Conservation (phyloP, 2,888 invertebrate genomes). For the Parthenolecanium corni region DNA sequence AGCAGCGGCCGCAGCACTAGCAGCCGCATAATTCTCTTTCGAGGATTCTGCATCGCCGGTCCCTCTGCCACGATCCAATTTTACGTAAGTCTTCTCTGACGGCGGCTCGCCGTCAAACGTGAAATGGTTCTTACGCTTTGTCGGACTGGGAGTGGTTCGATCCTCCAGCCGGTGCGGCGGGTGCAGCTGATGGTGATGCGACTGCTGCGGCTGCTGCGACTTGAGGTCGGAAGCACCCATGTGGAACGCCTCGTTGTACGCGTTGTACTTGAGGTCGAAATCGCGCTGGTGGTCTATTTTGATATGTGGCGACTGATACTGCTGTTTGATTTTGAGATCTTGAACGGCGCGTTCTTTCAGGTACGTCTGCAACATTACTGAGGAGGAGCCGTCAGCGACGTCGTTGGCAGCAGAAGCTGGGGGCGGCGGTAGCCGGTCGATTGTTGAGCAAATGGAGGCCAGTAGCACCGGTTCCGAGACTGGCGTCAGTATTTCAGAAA, state of each 20-base stretch:
- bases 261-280: conserved; percentile 4
- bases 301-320: conserved; percentile 37
- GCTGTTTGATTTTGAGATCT: conserved; percentile 59
- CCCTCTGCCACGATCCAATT: background rate
- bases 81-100: background rate
- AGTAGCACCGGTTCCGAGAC: conserved; percentile 49
- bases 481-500: conserved; percentile 46
- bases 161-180: background rate
- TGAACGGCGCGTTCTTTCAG: conserved; percentile 58
- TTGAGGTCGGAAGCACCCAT: background rate
- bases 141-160: background rate
- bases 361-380: conserved; percentile 52
- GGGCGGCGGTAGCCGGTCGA: conserved; percentile 45
- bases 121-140: background rate
- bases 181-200: background rate
- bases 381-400: conserved; percentile 27
- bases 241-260: conserved; percentile 5
- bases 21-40: background rate
- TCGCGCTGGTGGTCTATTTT: conserved; percentile 1
- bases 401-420: conserved; percentile 24
- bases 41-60: background rate
- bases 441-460: conserved; percentile 51
- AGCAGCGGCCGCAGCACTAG: background rate
- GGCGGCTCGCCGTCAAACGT: background rate
- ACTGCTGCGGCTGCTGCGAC: background rate